A percentile compares a stretch with the other conserved stretches of the same genome.
phyloP scores from a whole-genome alignment of 1,140 invertebrate genomes.

The Scaptomyza montana region DNA sequence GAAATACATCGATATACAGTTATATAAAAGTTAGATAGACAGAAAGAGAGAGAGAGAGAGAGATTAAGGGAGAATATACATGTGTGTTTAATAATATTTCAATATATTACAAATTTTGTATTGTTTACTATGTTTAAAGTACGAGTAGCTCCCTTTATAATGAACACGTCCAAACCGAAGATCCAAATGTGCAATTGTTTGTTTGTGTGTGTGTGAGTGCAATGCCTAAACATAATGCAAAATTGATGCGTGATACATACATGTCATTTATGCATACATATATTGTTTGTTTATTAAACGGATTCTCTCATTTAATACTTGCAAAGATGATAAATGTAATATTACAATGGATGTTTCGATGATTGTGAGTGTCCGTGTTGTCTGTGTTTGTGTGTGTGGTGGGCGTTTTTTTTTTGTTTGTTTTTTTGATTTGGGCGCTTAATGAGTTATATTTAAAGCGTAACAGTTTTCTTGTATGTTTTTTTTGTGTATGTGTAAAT shows the following conservation, averaged over 20 bases:
- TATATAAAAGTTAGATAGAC: constrained; percentile 32
- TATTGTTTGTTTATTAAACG: constrained; percentile 60
- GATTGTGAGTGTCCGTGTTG: constrained; percentile 2
- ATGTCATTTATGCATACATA: constrained; percentile 32
- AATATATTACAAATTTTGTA: constrained; percentile 63
- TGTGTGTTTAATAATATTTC: constrained; percentile 48
- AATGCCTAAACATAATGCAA: constrained; percentile 49
- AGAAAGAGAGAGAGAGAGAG: constrained; percentile 28
- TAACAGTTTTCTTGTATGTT: constrained; percentile 80
- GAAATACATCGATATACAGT: constrained; percentile 39
- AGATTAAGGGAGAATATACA: constrained; percentile 48
- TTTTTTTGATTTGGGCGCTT: constrained; percentile 36
- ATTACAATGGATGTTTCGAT: constrained; percentile 62
- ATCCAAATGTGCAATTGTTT: constrained; percentile 17
- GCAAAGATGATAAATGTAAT: constrained; percentile 69
- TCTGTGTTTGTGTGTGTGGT: constrained; percentile 1
- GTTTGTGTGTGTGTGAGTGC: constrained; percentile 9
- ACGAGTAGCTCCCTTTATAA: constrained; percentile 46
- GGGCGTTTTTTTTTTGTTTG: constrained; percentile 5
- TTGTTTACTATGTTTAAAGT: constrained; percentile 64
- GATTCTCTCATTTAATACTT: constrained; percentile 76
- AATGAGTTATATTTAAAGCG: constrained; percentile 67
- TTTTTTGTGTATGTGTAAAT: constrained; percentile 44
- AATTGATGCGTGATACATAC: constrained; percentile 50
- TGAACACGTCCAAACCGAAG: constrained; percentile 43